Base-by-base conservation (phyloP, 2,113 vertebrate species). In the Ailurus styani region DNA sequence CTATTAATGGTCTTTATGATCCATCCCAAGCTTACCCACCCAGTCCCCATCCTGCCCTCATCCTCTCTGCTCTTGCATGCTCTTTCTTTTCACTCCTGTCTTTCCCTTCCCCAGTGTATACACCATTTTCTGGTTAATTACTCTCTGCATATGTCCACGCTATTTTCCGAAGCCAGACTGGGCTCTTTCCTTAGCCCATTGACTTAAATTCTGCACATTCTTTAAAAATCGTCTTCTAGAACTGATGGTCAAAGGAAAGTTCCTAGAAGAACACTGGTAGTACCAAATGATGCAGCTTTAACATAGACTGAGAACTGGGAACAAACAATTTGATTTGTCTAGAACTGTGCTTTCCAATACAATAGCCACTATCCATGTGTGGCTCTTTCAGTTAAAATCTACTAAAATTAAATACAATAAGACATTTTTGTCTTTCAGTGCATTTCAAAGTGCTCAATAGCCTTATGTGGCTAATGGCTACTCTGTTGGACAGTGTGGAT, bases 331-430 rank as follows among this genome's bases (percentile, higher is more conserved):
- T 66, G 57, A 77, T 89, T 55, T 86, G 42, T 82, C 15, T 34
- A 77, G 75, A 66, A 18, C 18, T 13, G 37, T 86, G 86, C 23
- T 37, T 18, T 87, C 37, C n/a, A 70, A 7, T 70, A 21, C 1
- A 4, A 15, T 45, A 40, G 40, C 60, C 54, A 64, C 70, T 57
- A 47, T 52, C 57, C 15, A 34, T 2, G 5, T 25, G 6, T 55
- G 54, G 60, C 77, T 86, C 1, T 72, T 81, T 96, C 42, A 95
- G 90, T 40, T 60, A 82, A 93, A 81, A 72, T 75, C 70, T 85
- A 5, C 88, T 72, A 68, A 85, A 66, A 77, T 73, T 9, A 47
- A n/a, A 15, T 21, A 5, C 14, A 55, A 12, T 15, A 12, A 55
- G 88, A 83, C 47, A 40, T 68, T 78, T 78, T 37, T 54, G 50